Evolutionary conservation across 1,140 invertebrate species (phyloP), one percentile per base, ranked within the genome.

Genomic region (Drosophila sproati): DNA sequence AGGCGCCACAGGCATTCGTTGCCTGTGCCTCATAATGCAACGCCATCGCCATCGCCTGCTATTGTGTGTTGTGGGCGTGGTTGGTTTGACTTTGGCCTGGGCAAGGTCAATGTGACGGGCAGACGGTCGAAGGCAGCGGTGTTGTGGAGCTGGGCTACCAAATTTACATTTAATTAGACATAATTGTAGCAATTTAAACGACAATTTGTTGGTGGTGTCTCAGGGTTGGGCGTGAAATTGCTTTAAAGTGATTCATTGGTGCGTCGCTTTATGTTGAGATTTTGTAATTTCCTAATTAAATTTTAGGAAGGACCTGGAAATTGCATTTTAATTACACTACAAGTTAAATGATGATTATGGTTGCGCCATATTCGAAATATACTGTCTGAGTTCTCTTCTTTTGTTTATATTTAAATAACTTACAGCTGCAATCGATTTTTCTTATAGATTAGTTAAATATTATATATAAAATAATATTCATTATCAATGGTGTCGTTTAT

Each of bases 131-230:
- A 20, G 41, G 41, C 5, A 3, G 41, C 10, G n/a, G 4, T 5
- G 10, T 10, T 4, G 59, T 37, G 4, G 59, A 47, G 31, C 4
- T 50, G 59, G 59, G 5, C 50, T 35, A 48, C 51, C 68, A 74
- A 74, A 78, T 78, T 78, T 78, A 78, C 75, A 78, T 78, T 78
- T 74, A 78, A 78, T 78, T 74, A 78, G 64, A 78, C 48, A 74
- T 74, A 78, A 78, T 78, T 78, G 66, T 29, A 55, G 75, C 54
- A 74, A 78, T 74, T 78, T 78, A 78, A 70, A 39, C n/a, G 52
- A 48, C 55, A 63, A 78, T 70, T 78, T 74, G 64, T 74, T 64
- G 34, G 20, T 64, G 34, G 20, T 50, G 28, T 28, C 10, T 20
- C 8, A 4, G 5, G 3, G 32, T 20, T 31, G 47, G 43, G 10